phyloP scores from a whole-genome alignment of 92 coral and sea anemone species.

The Nematostella vectensis region DNA sequence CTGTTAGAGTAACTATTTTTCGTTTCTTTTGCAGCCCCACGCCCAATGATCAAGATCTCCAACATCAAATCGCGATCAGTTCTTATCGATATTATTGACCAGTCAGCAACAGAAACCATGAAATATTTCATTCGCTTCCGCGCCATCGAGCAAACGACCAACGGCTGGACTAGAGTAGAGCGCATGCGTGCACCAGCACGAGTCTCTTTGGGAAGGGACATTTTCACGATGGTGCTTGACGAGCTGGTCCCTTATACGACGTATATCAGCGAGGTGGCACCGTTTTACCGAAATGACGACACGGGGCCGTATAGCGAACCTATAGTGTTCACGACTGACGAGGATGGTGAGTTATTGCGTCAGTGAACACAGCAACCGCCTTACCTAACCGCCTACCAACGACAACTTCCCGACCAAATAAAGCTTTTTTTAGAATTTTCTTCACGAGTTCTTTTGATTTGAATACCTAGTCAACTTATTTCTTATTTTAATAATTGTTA shows the following conservation, averaged over 20 bases:
- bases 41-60: slow-evolving; percentile 39
- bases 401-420: too few relatives aligned
- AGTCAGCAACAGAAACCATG: slow-evolving; percentile 36
- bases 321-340: slow-evolving; percentile 29
- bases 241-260: slow-evolving; percentile 45
- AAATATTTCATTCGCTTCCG: slow-evolving; percentile 43
- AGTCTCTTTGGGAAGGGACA: background rate
- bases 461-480: too few relatives aligned
- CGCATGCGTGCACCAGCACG: slow-evolving; percentile 6
- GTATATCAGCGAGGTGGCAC: slow-evolving; percentile 55
- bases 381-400: too few relatives aligned
- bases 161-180: slow-evolving; percentile 20
- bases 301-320: slow-evolving; percentile 57
- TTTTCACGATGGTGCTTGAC: slow-evolving; percentile 17
- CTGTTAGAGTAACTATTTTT: background rate
- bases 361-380: too few relatives aligned
- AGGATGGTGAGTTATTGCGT: slow-evolving; percentile 59
- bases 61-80: slow-evolving; percentile 24
- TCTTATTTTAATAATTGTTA: too few relatives aligned
- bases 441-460: too few relatives aligned
- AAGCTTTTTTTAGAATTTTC: too few relatives aligned
- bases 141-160: slow-evolving; percentile 8
- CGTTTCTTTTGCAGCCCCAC: slow-evolving; percentile 39
- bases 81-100: slow-evolving; percentile 29
- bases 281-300: slow-evolving; percentile 46